These are phyloP conservation scores for Gerris buenoi DNA, from an alignment of 1,140 invertebrate species.

Conservation along the genomic window DNA sequence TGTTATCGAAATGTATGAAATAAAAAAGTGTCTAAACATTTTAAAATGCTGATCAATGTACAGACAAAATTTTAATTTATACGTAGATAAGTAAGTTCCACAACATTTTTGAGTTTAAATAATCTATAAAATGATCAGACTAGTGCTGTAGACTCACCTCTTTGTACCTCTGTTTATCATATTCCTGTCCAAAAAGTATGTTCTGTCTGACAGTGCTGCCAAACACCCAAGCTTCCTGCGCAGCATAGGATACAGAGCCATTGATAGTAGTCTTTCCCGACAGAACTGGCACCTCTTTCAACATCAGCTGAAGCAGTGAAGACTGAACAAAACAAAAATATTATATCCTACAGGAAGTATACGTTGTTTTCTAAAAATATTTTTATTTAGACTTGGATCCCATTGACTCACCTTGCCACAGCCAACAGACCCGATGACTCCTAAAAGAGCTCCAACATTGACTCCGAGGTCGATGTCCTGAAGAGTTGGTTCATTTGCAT, in stretches of 20 bases:
- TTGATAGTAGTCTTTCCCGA: constrained; percentile 43
- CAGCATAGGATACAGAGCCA: constrained; percentile 50
- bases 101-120: too few relatives aligned
- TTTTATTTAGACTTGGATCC: not conserved
- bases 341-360: too few relatives aligned
- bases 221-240: constrained; percentile 66
- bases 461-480: constrained; percentile 43
- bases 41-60: too few relatives aligned
- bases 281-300: constrained; percentile 47
- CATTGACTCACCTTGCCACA: constrained; percentile 47
- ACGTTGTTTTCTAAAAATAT: too few relatives aligned
- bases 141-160: too few relatives aligned
- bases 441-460: constrained; percentile 45
- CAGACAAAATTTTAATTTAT: too few relatives aligned
- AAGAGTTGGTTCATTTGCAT: constrained; percentile 41
- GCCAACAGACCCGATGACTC: constrained; percentile 61
- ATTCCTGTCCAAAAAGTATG: constrained; percentile 59
- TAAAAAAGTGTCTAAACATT: too few relatives aligned
- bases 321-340: constrained; percentile 41
- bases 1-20: too few relatives aligned
- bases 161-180: constrained; percentile 43
- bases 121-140: too few relatives aligned
- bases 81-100: too few relatives aligned
- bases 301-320: constrained; percentile 53
- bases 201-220: constrained; percentile 51